Conservation (phyloP, 1,140 invertebrate genomes). For the Chlorops oryzae region DNA sequence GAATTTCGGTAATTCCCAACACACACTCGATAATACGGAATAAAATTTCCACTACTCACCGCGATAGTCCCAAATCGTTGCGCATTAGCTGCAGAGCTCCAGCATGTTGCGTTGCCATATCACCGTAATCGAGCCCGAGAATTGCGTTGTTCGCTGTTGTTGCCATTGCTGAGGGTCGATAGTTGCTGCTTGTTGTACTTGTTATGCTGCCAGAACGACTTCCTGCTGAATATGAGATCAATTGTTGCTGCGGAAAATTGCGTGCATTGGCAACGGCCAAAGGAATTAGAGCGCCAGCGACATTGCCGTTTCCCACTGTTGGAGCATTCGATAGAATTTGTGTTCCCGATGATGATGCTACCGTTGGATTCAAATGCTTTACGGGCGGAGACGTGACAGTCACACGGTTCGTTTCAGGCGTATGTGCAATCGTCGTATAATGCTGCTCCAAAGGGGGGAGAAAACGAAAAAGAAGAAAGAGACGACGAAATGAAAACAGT, state of each 20-base stretch:
- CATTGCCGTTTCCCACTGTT: slow-evolving; percentile 31
- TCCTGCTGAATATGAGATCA: slow-evolving; percentile 45
- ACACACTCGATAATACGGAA: no score
- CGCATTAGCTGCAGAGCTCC: no score
- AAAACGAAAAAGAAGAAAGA: slow-evolving; percentile 8
- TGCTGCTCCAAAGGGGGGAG: no score
- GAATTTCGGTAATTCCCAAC: no score
- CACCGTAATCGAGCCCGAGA: no score
- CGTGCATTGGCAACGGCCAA: slow-evolving; percentile 3
- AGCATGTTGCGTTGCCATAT: no score
- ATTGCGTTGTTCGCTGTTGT: not conserved
- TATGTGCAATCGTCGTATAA: slow-evolving; percentile 80
- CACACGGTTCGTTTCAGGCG: slow-evolving; percentile 72
- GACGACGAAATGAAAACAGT: not conserved
- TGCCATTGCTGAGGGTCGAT: slow-evolving; percentile 1
- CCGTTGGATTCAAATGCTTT: slow-evolving; percentile 22
- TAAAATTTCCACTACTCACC: no score
- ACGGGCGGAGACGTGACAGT: slow-evolving; percentile 22
- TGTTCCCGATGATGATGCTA: slow-evolving; percentile 12
- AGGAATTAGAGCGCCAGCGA: slow-evolving; percentile 10
- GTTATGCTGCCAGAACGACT: slow-evolving; percentile 42
- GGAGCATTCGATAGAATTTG: slow-evolving; percentile 12
- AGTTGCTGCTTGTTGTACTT: slow-evolving; percentile 24
- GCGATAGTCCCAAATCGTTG: no score
- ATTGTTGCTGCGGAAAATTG: slow-evolving; percentile 34